phyloP scores from a whole-genome alignment of 2,797 vertebrate genomes.

The Acipenser oxyrinchus region DNA sequence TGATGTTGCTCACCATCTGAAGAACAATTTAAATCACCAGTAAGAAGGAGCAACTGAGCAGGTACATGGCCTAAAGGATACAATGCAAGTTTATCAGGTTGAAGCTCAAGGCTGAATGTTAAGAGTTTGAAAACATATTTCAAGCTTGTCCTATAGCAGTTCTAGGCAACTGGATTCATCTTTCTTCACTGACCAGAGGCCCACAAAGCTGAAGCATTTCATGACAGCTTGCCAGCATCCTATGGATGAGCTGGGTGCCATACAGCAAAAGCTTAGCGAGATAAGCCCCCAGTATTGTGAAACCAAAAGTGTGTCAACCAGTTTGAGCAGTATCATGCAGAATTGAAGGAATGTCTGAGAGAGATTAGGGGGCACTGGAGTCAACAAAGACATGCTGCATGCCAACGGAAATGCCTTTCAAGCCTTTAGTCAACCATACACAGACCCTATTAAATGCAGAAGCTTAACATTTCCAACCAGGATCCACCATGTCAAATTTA shows the following conservation, averaged over 20 bases:
- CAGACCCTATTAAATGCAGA: not conserved
- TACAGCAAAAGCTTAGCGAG: constrained; percentile 5
- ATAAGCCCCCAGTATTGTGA: constrained; percentile 7
- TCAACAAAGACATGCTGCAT: not conserved
- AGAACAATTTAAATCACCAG: constrained; percentile 57
- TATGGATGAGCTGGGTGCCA: not conserved
- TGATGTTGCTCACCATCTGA: constrained; percentile 22
- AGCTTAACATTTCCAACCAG: not conserved
- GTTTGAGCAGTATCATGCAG: not conserved
- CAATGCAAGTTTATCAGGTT: constrained; percentile 41
- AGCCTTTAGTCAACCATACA: not conserved
- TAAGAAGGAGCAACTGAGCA: constrained; percentile 57
- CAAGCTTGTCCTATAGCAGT: constrained; percentile 49
- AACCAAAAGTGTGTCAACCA: not conserved
- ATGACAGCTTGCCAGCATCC: constrained; percentile 1
- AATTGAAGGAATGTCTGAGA: not conserved
- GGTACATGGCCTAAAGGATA: constrained; percentile 48
- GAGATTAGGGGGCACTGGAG: not conserved
- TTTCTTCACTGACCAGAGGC: constrained; percentile 34
- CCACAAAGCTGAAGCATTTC: constrained; percentile 46
- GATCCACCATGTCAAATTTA: not conserved
- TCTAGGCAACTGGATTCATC: constrained; percentile 41
- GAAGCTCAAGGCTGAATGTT: constrained; percentile 56
- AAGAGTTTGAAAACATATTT: constrained; percentile 53
- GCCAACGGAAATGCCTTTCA: not conserved